Percentiles rank a stretch among this genome's conserved stretches.
phyloP scores from a whole-genome alignment of 2,113 vertebrate species.

The Typhlomys cinereus region DNA sequence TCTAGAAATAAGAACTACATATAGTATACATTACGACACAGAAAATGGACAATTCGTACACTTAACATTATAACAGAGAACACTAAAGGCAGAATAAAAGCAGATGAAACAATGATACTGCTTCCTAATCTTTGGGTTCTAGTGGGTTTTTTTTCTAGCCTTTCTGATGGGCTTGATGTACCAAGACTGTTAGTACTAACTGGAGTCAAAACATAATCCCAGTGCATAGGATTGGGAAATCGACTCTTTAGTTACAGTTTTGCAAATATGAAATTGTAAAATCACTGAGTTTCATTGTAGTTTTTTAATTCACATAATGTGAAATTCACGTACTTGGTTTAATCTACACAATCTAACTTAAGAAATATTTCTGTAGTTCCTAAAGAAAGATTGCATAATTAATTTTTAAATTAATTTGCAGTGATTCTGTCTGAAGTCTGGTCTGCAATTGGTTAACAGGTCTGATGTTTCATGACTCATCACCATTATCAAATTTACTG shows the following conservation, averaged over 20 bases:
- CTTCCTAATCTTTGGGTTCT: not conserved
- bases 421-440: not conserved
- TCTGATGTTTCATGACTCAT: not conserved
- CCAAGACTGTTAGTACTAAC: constrained; percentile 36
- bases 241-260: constrained; percentile 23
- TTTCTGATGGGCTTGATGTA: constrained; percentile 41
- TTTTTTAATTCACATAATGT: not conserved
- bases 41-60: too few species aligned
- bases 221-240: not conserved
- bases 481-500: not conserved
- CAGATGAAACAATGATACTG: not conserved
- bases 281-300: too few species aligned
- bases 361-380: not conserved
- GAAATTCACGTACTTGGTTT: not conserved
- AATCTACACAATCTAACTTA: not conserved
- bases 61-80: not conserved
- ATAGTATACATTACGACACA: too few species aligned
- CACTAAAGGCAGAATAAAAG: not conserved
- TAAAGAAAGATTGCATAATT: not conserved
- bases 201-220: constrained; percentile 22
- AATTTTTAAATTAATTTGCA: constrained; percentile 28
- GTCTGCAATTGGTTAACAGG: not conserved
- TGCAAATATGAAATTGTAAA: not conserved
- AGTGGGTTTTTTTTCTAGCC: not conserved
- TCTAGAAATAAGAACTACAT: not conserved